These are phyloP conservation scores for Alouatta caraya DNA, from an alignment of 2,797 vertebrate genomes.

Conservation along the genomic window DNA sequence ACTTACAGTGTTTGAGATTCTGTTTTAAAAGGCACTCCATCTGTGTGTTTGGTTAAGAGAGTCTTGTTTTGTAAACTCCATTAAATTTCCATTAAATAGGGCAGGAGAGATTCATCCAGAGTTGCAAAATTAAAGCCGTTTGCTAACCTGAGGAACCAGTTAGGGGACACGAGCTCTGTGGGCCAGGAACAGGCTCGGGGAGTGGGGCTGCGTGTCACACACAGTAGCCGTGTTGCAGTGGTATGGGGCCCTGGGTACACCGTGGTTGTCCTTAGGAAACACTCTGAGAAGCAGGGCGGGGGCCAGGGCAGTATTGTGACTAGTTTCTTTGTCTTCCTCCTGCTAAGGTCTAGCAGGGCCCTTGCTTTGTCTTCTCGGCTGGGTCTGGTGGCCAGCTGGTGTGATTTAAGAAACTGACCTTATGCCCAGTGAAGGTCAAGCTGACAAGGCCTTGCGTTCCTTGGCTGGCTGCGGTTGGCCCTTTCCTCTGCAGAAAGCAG, in stretches of 20 bases:
- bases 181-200: no score
- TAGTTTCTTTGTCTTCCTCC: neutral
- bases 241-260: neutral
- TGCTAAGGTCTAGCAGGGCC: neutral
- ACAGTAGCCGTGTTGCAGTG: neutral
- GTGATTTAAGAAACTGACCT: neutral
- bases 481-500: neutral
- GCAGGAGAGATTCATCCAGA: neutral
- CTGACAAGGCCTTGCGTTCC: neutral
- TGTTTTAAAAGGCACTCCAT: neutral
- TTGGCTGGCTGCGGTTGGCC: neutral
- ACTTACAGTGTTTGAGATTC: neutral
- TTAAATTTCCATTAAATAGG: neutral
- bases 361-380: neutral
- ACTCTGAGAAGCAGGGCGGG: neutral
- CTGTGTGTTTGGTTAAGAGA: neutral
- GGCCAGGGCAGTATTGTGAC: neutral
- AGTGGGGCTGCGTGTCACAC: neutral
- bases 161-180: neutral
- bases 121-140: accelerated
- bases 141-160: neutral
- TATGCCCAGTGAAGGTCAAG: neutral
- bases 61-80: neutral
- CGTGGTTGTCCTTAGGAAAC: neutral
- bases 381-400: neutral